These are phyloP conservation scores for Corydoras maculifer DNA, from an alignment of 2,113 vertebrate species.

Conservation along the genomic window DNA sequence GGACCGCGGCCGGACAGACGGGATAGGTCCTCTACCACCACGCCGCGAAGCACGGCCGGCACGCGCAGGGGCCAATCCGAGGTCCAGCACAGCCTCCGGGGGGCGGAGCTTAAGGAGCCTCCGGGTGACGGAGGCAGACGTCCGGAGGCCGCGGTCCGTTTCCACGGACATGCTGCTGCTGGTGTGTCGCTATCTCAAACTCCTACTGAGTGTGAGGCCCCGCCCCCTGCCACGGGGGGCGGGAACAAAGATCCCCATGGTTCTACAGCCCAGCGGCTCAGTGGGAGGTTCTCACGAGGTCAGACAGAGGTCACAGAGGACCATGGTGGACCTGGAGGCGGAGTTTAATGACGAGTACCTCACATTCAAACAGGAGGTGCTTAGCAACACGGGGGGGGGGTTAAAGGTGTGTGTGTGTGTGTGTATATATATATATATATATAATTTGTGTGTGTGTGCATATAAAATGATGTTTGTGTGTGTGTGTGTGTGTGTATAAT, in stretches of 20 bases:
- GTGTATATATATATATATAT: neutral
- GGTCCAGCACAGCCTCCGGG: no score
- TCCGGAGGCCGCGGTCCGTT: no score
- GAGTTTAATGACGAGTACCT: constrained; percentile 66
- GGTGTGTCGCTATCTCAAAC: constrained; percentile 57
- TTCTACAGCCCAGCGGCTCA: constrained; percentile 32
- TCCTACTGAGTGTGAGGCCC: constrained; percentile 51
- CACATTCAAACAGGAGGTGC: constrained; percentile 62
- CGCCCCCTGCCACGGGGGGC: constrained; percentile 42
- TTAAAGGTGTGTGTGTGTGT: no score
- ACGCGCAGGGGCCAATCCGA: no score
- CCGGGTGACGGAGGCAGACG: no score
- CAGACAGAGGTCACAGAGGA: neutral
- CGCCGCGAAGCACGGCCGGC: no score
- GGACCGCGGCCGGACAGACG: neutral
- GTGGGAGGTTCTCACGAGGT: neutral
- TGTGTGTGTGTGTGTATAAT: no score
- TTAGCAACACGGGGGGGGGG: no score
- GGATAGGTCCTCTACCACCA: neutral
- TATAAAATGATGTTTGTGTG: no score
- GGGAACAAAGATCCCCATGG: constrained; percentile 61
- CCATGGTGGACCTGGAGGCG: constrained; percentile 55
- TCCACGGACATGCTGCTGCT: constrained; percentile 46
- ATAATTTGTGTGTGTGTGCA: no score
- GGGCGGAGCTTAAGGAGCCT: no score